Evolutionary conservation across 2,797 vertebrate genomes (phyloP), one percentile per base, ranked within the genome.

Genomic region (Dendrocincla fuliginosa): DNA sequence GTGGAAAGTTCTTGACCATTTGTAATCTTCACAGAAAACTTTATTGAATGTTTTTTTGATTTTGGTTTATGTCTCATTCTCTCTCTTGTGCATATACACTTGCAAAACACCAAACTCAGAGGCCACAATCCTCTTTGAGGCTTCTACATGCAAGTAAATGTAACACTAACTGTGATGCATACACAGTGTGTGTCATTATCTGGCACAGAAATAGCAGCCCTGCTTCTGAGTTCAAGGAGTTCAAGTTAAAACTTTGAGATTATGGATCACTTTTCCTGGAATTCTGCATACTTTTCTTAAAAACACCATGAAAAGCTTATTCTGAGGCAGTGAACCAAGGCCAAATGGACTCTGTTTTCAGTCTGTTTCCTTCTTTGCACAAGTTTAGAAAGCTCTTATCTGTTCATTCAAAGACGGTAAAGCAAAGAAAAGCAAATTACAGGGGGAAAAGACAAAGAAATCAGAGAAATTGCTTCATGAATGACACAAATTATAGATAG

Each of bases 211-310:
- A 91, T 28, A 81, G 50, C 17, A 83, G 56, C 57, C 17, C 59
- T 87, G 19, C 42, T 84, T 86, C 73, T 65, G 85, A 71, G 85
- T 93, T 92, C 83, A 88, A 65, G 57, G 57, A 88, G 76, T 83
- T 95, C 14, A 32, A 7, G 61, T 35, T 61, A 81, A 88, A 95
- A 59, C 32, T 61, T 35, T 33, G 25, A 69, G 57, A 69, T 17
- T 23, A 23, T 16, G 75, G 55, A 76, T 32, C 20, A 24, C 20
- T 89, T 70, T 90, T 94, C 84, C 78, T 87, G 84, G 74, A 91
- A 88, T 90, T 89, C 73, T n/a, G 44, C 47, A 25, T 56, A 33
- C 5, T 84, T 74, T 80, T 70, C 81, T 88, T 65, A 28, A 89
- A 91, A 89, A n/a, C 5, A 4, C 19, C 20, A 65, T 47, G 65